Evolutionary conservation across 2,113 vertebrate genomes (phyloP).

Genomic region (Alethe castanea): DNA sequence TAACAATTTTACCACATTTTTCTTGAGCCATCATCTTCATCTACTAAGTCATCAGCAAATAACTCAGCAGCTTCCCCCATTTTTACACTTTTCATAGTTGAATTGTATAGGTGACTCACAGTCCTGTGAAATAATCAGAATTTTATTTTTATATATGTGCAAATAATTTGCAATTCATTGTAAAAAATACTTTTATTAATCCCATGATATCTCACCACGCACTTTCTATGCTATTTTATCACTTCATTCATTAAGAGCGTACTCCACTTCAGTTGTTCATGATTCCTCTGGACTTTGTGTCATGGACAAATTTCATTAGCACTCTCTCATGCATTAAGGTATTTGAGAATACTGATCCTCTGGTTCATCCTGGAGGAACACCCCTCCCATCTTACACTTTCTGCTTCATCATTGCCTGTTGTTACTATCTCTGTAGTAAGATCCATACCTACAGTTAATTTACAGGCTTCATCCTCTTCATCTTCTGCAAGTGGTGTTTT

Average conservation of each 20-base stretch:
- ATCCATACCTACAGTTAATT: neutral
- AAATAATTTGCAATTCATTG: neutral
- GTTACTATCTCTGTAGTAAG: neutral
- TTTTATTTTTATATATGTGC: neutral
- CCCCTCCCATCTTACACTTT: neutral
- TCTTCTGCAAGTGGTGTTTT: neutral
- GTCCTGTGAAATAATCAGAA: neutral
- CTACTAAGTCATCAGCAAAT: neutral
- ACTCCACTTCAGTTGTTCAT: neutral
- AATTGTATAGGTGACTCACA: neutral
- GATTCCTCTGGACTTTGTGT: neutral
- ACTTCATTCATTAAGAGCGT: neutral
- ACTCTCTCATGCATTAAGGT: neutral
- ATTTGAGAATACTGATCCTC: neutral
- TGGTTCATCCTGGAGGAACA: neutral
- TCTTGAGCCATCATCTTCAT: neutral
- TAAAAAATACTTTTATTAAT: neutral
- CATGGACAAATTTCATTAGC: neutral
- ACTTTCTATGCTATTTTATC: neutral
- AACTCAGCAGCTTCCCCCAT: neutral
- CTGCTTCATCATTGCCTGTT: neutral
- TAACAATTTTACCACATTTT: neutral
- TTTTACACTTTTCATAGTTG: neutral
- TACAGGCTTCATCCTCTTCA: neutral
- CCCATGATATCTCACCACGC: neutral